Conservation (phyloP, 2,113 vertebrate genomes). For the Cnemophilus loriae region DNA sequence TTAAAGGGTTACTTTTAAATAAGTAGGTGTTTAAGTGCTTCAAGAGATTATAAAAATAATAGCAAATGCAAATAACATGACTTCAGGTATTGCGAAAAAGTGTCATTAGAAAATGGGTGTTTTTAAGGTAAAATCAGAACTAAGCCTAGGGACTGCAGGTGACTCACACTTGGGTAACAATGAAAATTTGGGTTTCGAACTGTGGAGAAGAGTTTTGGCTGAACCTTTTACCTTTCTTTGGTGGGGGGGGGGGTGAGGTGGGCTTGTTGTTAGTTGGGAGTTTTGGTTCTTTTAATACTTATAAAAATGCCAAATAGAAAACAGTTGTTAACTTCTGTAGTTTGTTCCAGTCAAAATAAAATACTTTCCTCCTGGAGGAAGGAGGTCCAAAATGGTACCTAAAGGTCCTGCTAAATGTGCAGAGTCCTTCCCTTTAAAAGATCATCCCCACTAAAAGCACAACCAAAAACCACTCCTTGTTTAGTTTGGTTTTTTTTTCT, state of each 20-base stretch:
- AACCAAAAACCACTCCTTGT: not conserved
- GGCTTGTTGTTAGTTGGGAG: accelerated
- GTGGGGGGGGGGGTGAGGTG: accelerated
- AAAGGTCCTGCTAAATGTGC: not conserved
- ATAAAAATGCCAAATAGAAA: not conserved
- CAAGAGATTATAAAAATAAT: not conserved
- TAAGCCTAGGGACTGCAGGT: not conserved
- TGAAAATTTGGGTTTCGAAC: not conserved
- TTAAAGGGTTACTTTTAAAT: not conserved
- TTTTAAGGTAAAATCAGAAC: not conserved
- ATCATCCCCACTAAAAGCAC: not conserved
- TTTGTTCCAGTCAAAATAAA: not conserved
- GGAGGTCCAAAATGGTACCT: not conserved
- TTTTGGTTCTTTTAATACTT: not conserved
- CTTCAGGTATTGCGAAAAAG: not conserved
- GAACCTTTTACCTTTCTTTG: not conserved
- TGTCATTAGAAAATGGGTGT: not conserved
- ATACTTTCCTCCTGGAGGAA: not conserved
- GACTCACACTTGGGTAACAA: not conserved
- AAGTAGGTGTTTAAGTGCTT: not conserved
- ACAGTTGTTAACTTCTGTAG: not conserved
- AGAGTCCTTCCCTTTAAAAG: not conserved
- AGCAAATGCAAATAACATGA: not conserved
- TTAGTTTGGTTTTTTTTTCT: not conserved
- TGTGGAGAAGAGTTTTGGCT: not conserved